Evolutionary conservation across 2,888 invertebrate genomes (phyloP), one percentile per base, ranked within the genome.

Genomic region (Elmis aenea): DNA sequence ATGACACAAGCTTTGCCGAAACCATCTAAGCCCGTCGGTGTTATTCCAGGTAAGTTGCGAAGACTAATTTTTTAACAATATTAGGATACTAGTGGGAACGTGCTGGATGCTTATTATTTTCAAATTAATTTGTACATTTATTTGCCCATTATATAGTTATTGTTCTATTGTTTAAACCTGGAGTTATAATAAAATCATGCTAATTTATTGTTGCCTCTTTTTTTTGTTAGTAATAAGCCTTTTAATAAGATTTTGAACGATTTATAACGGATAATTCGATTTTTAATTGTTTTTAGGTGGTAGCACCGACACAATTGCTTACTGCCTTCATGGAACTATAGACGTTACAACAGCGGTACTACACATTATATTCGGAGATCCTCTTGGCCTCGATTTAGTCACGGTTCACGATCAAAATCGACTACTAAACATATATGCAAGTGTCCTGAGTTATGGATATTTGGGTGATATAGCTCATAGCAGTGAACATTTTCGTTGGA

Each of bases 361-460:
- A 44, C 85, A 89, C 57, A 82, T 92, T 52, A 77, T 88, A 42
- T 74, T 88, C 42, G 89, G 89, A 13, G 83, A 83, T 55, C 73
- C 72, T 29, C 68, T 83, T 8, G 81, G 83, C 10, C 68, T 89
- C 38, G 90, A 90, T 63, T 74, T 89, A 29, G 83, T 83, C 30
- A 82, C 85, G 33, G 81, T 89, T 5, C 73, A 73, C 55, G 79
- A 81, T 59, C 71, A 70, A 51, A 73, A 75, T 33, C 72, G 72
- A 21, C 61, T 75, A 24, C 62, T 82, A 18, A 72, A 81, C 33
- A 77, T 85, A 50, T 85, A 82, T 56, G 82, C 85, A 9, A 85
- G 86, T 48, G 78, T 86, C 26, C 71, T 88, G 43, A 85, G 85
- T 41, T 91, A 90, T 61, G 91, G 91, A 1, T 91, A 85, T 67